Base-by-base conservation (phyloP, 2,888 invertebrate species). In the Drosophila mayaguana region DNA sequence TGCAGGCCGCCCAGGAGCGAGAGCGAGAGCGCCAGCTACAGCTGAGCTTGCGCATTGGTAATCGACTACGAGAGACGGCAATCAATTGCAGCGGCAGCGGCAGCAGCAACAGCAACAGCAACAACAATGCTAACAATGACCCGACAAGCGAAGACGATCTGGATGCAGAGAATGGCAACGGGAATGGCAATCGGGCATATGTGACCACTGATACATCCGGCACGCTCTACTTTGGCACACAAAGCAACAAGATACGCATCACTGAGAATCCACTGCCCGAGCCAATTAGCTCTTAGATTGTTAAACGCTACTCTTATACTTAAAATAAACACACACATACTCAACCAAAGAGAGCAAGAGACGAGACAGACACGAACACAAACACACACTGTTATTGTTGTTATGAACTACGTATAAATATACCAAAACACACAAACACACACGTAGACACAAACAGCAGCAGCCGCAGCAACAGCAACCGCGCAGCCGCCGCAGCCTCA, bases 191-290 rank as follows among this genome's bases (percentile, higher is more conserved):
- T 81, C 80, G 90, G 14, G 87, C 83, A 60, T 87, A 84, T 64
- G 81, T 80, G 20, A 90, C 81, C 46, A 84, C 84, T 50, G 83
- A 82, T 57, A 88, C 86, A 62, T 79, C 86, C 68, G 91, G 90
- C 18, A 91, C 91, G 38, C 79, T 91, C 36, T 92, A 92, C 72
- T 90, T 88, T 66, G 81, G 86, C 75, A 84, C 85, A 72, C 91
- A 91, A 64, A 90, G 84, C 79, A 92, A 91, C 83, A 92, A 92
- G 78, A 93, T 93, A 82, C 93, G 93, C 77, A 93, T 93, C 75
- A 93, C 93, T 59, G 93, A 93, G 83, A 93, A 93, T 88, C 93
- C 93, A 81, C 87, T 93, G 89, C 93, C 93, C 68, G 93, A 93
- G 81, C 90, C 93, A 72, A 92, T 93, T 69, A 91, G 91, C 88